Evolutionary conservation across 2,113 vertebrate genomes (phyloP), one percentile per base, ranked within the genome.

Genomic region (Lichenostomus cassidix): DNA sequence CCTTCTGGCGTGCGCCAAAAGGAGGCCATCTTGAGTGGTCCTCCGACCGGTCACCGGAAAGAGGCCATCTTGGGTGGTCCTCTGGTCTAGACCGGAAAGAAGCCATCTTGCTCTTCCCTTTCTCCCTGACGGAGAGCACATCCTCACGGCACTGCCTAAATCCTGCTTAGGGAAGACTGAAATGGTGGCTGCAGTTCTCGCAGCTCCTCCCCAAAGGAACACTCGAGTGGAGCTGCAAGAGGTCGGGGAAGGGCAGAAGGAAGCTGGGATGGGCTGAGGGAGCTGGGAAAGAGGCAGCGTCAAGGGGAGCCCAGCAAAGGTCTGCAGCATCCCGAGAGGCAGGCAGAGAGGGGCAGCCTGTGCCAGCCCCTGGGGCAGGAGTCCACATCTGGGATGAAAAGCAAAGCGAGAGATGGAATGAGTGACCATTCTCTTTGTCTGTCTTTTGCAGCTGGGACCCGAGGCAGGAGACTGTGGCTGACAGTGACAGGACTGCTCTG

Each of bases 381-480:
- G 27, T 12, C 42, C 23, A 42, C 50, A 35, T 52, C 4, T 47
- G 29, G 8, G 44, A 11, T 12, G 53, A 63, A 42, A 73, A 15
- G 1, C 67, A 88, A 73, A 31, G 3, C 0, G 1, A 15, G 42
- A 56, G 50, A 10, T 28, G 28, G 28, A 65, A 39, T 46, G 39
- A 60, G 1, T 50, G 27, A 85, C 10, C n/a, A n/a, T n/a, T n/a
- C n/a, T 29, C 15, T 86, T 67, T 89, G 83, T 87, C 50, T 65
- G 37, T 92, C 3, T 95, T 87, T 96, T 97, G 39, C 96, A 98
- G 98, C 86, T 37, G 37, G 37, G 37, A 37, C 37, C 37, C 37
- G 37, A 10, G 37, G 37, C 37, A 37, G 37, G 37, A 37, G 37
- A 37, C 37, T 37, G n/a, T n/a, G n/a, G n/a, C n/a, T n/a, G n/a